Conservation (phyloP, 2,888 invertebrate genomes). For the Myathropa florea region DNA sequence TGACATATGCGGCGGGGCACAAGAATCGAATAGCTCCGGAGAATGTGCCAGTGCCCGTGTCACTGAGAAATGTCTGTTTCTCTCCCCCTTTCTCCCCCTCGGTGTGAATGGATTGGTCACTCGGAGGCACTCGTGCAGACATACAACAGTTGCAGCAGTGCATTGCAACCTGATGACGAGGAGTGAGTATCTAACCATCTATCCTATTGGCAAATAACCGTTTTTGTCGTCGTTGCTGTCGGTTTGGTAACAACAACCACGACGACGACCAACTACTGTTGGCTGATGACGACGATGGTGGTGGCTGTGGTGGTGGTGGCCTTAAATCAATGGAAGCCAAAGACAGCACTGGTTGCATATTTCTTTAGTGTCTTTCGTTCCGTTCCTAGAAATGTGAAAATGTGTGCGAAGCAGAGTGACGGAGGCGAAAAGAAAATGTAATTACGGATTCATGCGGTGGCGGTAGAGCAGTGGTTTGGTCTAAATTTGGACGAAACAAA, state of each 20-base stretch:
- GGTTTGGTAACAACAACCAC: slow-evolving; percentile 28
- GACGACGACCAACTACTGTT: background rate
- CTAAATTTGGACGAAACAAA: slow-evolving; percentile 51
- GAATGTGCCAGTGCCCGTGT: slow-evolving; percentile 34
- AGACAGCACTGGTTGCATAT: slow-evolving; percentile 39
- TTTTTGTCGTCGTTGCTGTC: slow-evolving; percentile 25
- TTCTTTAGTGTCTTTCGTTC: slow-evolving; percentile 46
- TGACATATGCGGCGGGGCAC: slow-evolving; percentile 35
- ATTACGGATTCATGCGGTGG: slow-evolving; percentile 51
- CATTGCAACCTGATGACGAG: slow-evolving; percentile 65
- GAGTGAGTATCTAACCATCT: slow-evolving; percentile 26
- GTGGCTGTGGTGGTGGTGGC: slow-evolving; percentile 33
- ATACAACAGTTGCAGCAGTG: slow-evolving; percentile 45
- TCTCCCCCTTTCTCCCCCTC: too few relatives aligned
- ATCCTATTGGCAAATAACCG: slow-evolving; percentile 38
- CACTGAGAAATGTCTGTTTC: background rate
- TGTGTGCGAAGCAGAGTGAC: slow-evolving; percentile 8
- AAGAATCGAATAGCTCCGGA: slow-evolving; percentile 31
- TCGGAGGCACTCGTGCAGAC: slow-evolving; percentile 30
- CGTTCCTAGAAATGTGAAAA: slow-evolving; percentile 62
- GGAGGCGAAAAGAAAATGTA: background rate
- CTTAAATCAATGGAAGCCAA: slow-evolving; percentile 53
- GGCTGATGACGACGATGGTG: slow-evolving; percentile 31
- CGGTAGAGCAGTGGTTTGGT: slow-evolving; percentile 34
- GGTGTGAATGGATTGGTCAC: slow-evolving; percentile 51